phyloP scores from a whole-genome alignment of 2,888 invertebrate genomes.

The Cheilosia urbana region DNA sequence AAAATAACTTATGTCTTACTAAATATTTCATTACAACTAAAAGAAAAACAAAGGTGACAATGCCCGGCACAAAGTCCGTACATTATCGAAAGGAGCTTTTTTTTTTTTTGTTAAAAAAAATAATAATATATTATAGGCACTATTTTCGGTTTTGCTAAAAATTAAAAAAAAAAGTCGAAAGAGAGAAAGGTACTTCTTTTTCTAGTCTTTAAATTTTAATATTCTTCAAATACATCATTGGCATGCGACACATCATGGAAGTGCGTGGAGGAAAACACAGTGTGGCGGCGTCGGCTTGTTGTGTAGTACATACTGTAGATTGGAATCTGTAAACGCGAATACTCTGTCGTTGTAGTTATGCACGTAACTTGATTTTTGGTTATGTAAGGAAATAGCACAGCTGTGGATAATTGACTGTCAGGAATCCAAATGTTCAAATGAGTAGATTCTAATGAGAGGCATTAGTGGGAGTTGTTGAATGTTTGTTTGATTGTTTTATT shows the following conservation, averaged over 20 bases:
- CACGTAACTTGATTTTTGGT: no score
- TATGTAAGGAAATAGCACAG: no score
- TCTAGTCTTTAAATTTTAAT: slow-evolving; percentile 40
- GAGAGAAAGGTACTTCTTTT: slow-evolving; percentile 33
- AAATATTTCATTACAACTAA: slow-evolving; percentile 73
- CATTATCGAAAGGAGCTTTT: slow-evolving; percentile 53
- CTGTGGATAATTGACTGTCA: no score
- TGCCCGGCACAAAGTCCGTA: slow-evolving; percentile 57
- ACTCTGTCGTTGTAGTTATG: not conserved
- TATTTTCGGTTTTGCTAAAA: slow-evolving; percentile 33
- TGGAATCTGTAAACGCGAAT: not conserved
- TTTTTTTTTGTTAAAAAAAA: slow-evolving; percentile 28
- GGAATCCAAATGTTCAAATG: no score
- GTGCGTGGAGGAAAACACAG: slow-evolving; percentile 20
- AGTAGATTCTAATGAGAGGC: no score
- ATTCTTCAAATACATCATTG: slow-evolving; percentile 44
- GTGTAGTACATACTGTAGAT: not conserved
- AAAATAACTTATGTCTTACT: slow-evolving; percentile 73
- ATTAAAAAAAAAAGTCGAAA: slow-evolving; percentile 47
- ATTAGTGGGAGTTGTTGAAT: no score
- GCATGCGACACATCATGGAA: slow-evolving; percentile 12
- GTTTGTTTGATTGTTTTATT: no score
- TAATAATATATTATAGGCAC: slow-evolving; percentile 23
- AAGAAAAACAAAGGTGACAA: slow-evolving; percentile 71
- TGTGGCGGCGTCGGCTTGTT: not conserved